These are phyloP conservation scores for Podarcis raffonei DNA, from an alignment of 2,113 vertebrate species.

Conservation along the genomic window DNA sequence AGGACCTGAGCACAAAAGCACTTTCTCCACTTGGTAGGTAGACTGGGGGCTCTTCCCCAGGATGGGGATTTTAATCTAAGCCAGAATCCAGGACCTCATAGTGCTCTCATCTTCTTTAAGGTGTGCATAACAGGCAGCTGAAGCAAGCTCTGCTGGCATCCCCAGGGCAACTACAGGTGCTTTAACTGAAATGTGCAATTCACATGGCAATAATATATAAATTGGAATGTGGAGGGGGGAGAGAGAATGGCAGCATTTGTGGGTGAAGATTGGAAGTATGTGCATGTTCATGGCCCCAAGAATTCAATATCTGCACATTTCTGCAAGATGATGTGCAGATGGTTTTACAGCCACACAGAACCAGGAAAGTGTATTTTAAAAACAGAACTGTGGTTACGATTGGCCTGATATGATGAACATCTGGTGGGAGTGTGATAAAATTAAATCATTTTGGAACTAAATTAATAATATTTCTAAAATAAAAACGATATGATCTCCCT, in stretches of 20 bases:
- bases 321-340: background rate
- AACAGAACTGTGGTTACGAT: background rate
- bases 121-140: background rate
- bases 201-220: background rate
- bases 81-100: too few species aligned
- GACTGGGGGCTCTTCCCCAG: background rate
- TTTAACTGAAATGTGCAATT: background rate
- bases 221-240: too few species aligned
- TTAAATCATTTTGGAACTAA: background rate
- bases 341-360: background rate
- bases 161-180: background rate
- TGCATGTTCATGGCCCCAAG: background rate
- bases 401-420: background rate
- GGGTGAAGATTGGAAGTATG: background rate
- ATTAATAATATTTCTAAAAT: background rate
- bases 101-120: background rate
- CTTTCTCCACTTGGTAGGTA: background rate
- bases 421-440: background rate
- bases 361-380: background rate
- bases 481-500: background rate
- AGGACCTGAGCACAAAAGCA: background rate
- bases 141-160: background rate
- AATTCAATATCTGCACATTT: background rate
- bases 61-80: background rate
- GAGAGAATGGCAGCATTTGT: background rate